Conservation (phyloP, 2,888 invertebrate genomes). For the Cerastis rubricosa region DNA sequence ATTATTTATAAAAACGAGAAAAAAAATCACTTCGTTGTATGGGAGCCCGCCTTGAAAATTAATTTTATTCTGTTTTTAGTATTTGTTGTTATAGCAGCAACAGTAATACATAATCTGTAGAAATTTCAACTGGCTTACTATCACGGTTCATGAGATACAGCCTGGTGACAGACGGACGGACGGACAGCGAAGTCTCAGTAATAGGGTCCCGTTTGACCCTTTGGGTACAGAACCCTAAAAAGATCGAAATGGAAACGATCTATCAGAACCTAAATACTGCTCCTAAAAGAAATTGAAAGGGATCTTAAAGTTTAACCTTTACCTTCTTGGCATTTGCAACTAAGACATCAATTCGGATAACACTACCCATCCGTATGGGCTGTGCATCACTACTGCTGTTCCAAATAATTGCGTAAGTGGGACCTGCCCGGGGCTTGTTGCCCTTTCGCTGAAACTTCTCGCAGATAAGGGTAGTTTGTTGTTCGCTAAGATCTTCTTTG, state of each 20-base stretch:
- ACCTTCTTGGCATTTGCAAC: neutral
- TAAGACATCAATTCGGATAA: conserved; percentile 15
- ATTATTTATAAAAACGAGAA: no score
- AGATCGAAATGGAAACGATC: neutral
- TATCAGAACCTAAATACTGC: neutral
- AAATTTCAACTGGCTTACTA: no score
- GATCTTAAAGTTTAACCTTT: neutral
- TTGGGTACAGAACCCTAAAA: no score
- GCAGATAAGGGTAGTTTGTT: conserved; percentile 81
- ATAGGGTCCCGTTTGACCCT: no score
- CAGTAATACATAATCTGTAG: no score
- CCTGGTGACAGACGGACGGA: no score
- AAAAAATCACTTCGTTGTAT: no score
- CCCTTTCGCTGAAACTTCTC: conserved; percentile 72
- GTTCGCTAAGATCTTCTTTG: conserved; percentile 78
- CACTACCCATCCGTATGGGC: conserved; percentile 12
- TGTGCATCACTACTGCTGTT: conserved; percentile 60
- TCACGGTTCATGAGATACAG: no score
- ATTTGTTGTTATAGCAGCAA: no score
- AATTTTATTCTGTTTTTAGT: no score
- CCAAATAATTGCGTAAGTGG: conserved; percentile 79
- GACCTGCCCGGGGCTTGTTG: conserved; percentile 68
- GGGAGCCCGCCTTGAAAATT: no score
- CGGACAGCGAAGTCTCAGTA: no score
- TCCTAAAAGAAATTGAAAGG: neutral